Evolutionary conservation across 2,113 vertebrate species (phyloP), one percentile per base, ranked within the genome.

Genomic region (Pagrus major): DNA sequence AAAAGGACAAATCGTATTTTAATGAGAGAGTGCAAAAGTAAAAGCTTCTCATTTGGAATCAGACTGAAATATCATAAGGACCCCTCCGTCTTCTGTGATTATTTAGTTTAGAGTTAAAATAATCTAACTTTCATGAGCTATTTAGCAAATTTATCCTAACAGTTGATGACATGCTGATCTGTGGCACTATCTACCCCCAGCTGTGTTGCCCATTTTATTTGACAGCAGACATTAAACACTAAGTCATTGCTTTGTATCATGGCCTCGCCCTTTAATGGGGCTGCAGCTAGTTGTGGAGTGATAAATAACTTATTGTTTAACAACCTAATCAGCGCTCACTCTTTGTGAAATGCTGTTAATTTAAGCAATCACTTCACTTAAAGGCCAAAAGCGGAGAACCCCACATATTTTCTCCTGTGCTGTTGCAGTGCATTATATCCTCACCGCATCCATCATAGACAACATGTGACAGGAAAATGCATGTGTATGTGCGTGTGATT

Each of bases 281-380:
- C 97, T 96, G 96, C 96, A 96, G 96, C 96, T 97, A 96, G 96
- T 97, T 98, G 95, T 94, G 94, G 95, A 94, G 95, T 99, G 98
- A 99, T 98, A 97, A 98, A 99, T 97, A 97, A 97, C 96, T 98
- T 97, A 98, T 96, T 98, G 97, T 97, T 98, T 97, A 99, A 99
- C 97, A 96, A 96, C 96, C 96, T 97, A 97, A 98, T 99, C 97
- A 97, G 96, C 94, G 95, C 96, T 97, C 97, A 97, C 97, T 97
- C 97, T 97, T 97, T 96, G 95, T 97, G 96, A 97, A 97, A 96
- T 95, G 86, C 95, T 96, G 96, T 97, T 98, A 96, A 98, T 98
- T 97, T 96, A 97, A 96, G 97, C 96, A 97, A 97, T 96, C 96
- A 97, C 97, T 97, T 97, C 96, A 97, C 96, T 98, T 97, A 97